Base-by-base conservation (phyloP, 1,140 invertebrate genomes). In the Popillia japonica region DNA sequence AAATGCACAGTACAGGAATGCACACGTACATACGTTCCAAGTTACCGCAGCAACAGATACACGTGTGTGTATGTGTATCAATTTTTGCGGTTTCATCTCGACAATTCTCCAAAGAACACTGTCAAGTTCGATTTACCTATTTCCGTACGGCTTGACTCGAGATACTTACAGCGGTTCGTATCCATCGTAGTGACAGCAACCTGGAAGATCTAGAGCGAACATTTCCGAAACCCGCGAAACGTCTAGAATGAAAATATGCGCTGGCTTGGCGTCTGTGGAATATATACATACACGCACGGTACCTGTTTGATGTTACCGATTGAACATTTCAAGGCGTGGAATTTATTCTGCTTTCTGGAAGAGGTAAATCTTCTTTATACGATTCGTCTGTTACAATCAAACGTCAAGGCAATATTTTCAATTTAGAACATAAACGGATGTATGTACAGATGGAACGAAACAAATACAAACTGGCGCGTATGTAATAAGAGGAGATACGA, bases 351-450 rank as follows among this genome's bases (percentile, higher is more conserved):
- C 22, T 27, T 68, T 14, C 22, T 8, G 61, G 22, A 7, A 68
- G 20, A 68, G 22, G 20, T 34, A 22, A 68, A 68, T 68, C 61
- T 27, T 7, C 61, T 68, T 68, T 68, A 68, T 7, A 68, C 22
- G 61, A 68, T 68, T 68, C 27, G 22, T 34, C 61, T 68, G 61
- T 68, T 68, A 68, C 61, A 68, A 68, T 68, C 61, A 68, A 68
- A 68, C 61, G 61, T 34, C 61, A 68, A 68, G 61, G 27, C 59
- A 64, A 64, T 68, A 27, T 68, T 68, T 22, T 68, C 61, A 55
- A 17, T 55, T 14, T 7, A 17, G 48, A 55, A 55, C 17, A 55
- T 55, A 55, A 55, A 55, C 17, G 48, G 48, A 55, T 17, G 48
- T 6, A 55, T 17, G 48, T 6, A 17, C n/a, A 17, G 17, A 17